Evolutionary conservation across 2,113 vertebrate species (phyloP).

Genomic region (Dolichotis patagonum): DNA sequence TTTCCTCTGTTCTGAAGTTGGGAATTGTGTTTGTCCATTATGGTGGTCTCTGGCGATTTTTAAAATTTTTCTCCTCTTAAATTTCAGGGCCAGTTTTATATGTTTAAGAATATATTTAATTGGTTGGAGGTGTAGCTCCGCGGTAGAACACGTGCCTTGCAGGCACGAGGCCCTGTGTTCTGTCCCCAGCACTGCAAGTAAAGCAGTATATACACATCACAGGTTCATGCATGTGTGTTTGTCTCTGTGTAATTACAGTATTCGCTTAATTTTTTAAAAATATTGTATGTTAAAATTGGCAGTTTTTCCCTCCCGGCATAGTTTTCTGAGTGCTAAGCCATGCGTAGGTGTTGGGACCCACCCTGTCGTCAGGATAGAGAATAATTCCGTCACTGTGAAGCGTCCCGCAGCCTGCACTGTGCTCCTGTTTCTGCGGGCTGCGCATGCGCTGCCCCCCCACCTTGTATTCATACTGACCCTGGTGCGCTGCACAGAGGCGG

Average conservation of each 20-base stretch:
- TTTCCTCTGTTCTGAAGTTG: background rate
- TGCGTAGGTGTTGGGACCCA: background rate
- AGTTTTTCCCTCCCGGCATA: background rate
- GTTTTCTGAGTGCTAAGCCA: background rate
- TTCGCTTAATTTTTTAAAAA: background rate
- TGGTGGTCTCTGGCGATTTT: background rate
- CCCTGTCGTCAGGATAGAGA: background rate
- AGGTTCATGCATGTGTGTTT: background rate
- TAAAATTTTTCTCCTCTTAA: background rate
- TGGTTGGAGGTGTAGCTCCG: background rate
- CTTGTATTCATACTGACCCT: no score
- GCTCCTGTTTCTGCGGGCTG: background rate
- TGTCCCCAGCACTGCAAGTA: background rate
- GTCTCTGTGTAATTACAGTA: background rate
- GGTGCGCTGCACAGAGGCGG: background rate
- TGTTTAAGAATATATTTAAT: background rate
- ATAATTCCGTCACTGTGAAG: no score
- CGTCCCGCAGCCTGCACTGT: background rate
- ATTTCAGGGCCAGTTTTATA: background rate
- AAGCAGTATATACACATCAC: background rate
- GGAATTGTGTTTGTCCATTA: background rate
- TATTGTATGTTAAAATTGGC: fast-evolving
- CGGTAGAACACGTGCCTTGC: background rate
- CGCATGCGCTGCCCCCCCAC: fast-evolving
- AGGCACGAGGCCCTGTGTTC: background rate